Percentiles rank a stretch among this genome's conserved stretches.
These are phyloP conservation scores for Dasyornis broadbenti DNA, from an alignment of 2,113 vertebrate genomes.

Conservation along the genomic window DNA sequence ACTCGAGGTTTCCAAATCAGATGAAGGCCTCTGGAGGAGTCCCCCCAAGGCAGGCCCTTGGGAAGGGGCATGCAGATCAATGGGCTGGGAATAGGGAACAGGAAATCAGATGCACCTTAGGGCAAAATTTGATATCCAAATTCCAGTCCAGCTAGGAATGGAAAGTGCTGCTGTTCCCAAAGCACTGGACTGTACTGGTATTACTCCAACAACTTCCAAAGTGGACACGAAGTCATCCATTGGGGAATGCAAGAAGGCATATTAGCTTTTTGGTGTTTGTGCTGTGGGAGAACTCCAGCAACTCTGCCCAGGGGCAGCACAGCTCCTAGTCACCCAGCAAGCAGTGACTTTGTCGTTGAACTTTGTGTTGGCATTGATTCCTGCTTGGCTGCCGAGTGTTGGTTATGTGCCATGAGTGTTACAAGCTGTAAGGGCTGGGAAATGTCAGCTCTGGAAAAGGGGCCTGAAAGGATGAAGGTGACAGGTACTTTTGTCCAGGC, in stretches of 20 bases:
- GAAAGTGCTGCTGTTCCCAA: neutral
- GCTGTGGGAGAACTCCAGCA: neutral
- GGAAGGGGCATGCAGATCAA: conserved; percentile 16
- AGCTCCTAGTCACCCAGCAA: neutral
- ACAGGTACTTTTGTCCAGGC: neutral
- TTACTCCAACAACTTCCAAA: neutral
- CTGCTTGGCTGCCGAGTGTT: neutral
- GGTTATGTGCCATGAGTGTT: neutral
- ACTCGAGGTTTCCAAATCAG: neutral
- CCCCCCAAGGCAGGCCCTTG: neutral
- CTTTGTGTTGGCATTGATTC: neutral
- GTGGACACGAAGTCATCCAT: neutral
- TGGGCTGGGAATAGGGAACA: conserved; percentile 28
- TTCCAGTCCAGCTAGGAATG: neutral
- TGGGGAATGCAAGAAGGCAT: neutral
- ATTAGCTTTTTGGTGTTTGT: neutral
- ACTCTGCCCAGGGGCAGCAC: neutral
- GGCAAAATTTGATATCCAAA: conserved; percentile 45
- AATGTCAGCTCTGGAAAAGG: neutral
- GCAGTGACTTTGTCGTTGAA: neutral
- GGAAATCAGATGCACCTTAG: conserved; percentile 34
- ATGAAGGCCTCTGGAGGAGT: neutral
- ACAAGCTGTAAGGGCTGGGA: neutral
- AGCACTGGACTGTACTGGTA: neutral
- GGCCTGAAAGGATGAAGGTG: neutral